These are phyloP conservation scores for Blastobasis adustella DNA, from an alignment of 2,888 invertebrate species.

Conservation along the genomic window DNA sequence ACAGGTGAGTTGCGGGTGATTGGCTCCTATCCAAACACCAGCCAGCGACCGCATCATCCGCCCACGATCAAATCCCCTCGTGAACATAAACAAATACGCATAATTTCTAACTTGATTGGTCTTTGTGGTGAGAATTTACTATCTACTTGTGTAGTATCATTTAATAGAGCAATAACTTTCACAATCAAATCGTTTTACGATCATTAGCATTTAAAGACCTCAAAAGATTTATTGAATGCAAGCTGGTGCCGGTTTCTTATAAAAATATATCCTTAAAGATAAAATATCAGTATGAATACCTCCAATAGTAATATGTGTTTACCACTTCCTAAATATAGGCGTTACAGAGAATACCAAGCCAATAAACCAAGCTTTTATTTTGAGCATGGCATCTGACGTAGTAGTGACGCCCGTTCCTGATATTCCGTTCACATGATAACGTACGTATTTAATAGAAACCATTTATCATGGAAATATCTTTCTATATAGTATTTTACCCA, in stretches of 20 bases:
- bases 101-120: slow-evolving; percentile 9
- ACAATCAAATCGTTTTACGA: not conserved
- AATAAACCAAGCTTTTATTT: slow-evolving; percentile 49
- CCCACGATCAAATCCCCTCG: slow-evolving; percentile 41
- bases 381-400: slow-evolving; percentile 41
- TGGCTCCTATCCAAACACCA: slow-evolving; percentile 52
- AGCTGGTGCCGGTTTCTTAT: too few relatives aligned
- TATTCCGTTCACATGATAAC: slow-evolving; percentile 28
- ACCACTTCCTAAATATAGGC: slow-evolving; percentile 24
- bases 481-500: slow-evolving; percentile 58
- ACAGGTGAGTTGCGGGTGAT: slow-evolving; percentile 58
- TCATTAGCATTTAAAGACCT: not conserved
- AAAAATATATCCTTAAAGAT: too few relatives aligned
- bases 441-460: slow-evolving; percentile 11
- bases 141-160: slow-evolving; percentile 7
- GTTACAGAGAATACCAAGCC: slow-evolving; percentile 34
- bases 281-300: too few relatives aligned
- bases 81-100: slow-evolving; percentile 48
- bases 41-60: slow-evolving; percentile 32
- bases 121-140: slow-evolving; percentile 9
- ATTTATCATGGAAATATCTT: not conserved
- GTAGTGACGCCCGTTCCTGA: slow-evolving; percentile 34
- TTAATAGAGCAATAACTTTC: not conserved
- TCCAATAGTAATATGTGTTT: too few relatives aligned
- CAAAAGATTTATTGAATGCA: not conserved